Base-by-base conservation (phyloP, 2,113 vertebrate genomes). In the Corythaixoides concolor region DNA sequence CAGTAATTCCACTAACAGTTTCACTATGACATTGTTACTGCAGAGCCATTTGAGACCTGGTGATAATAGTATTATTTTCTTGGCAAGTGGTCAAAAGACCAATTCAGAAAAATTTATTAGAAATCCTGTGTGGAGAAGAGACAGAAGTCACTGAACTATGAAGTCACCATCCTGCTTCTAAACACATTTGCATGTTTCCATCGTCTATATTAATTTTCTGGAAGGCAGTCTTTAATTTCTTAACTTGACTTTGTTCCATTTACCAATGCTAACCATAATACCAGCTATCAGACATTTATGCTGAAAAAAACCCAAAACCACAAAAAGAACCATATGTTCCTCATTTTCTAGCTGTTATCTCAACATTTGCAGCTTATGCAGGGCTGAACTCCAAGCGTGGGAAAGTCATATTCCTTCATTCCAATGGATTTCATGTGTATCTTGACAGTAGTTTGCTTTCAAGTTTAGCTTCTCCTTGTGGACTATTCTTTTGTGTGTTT, bases 341-440 rank as follows among this genome's bases (percentile, higher is more conserved):
- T 70, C 60, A 69, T 95, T 91, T 90, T 68, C 69, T 96, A 83
- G 33, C 43, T 96, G 90, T 95, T 94, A 47, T 55, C 35, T 74
- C 68, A 93, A 88, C 22, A 81, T 88, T 87, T 91, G 30, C 85
- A 79, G 58, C 21, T 95, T 93, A 95, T 85, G 43, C 64, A 96
- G 45, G 45, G 50, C 66, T 80, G 50, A 82, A 85, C 8, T 92
- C 72, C 73, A 88, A 95, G 47, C 4, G 12, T 59, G 72, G 26
- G 81, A 83, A 62, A 12, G 75, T 43, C 6, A 8, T 81, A 76
- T 74, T 77, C 50, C 45, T 70, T 79, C 47, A 43, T 89, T 95
- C 43, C 86, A 88, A 39, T 70, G 47, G 20, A 79, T 91, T 92
- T 94, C 86, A 85, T 20, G 12, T 22, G 8, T 79, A 78, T 47